Base-by-base conservation (phyloP, 2,888 invertebrate species). In the Conistra vaccinii region DNA sequence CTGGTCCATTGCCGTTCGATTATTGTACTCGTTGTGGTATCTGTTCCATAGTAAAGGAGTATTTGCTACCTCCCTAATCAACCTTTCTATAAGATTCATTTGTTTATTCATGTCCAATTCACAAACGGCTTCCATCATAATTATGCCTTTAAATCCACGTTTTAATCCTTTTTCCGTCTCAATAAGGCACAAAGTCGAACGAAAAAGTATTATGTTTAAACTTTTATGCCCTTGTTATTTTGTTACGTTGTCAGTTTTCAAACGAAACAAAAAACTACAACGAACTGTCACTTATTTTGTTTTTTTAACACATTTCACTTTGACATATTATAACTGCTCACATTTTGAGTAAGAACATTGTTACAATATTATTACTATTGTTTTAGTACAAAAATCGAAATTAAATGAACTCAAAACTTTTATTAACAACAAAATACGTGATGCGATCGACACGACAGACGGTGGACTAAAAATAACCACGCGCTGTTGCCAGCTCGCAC, bases 31-130 rank as follows among this genome's bases (percentile, higher is more conserved):
- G 1, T 84, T 81, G 20, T 87, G 68, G 26, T 71, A 78, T 69
- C 76, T 86, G 10, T 90, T 81, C 90, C 90, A 90, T 35, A 90
- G 17, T 17, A 86, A 35, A 5, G 89, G 88, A 12, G 87, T 81
- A 17, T 73, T 83, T 5, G 73, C 76, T 9, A 90, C 87, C 77
- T 89, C 86, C 4, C 23, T 65, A 32, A 90, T 90, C 39, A 90
- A 76, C 0, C 9, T 62, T 67, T 87, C 76, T 57, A 71, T 81
- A 9, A 76, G n/a, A 66, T 69, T 74, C 61, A 71, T 69, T 23
- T 48, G 60, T 39, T 42, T 75, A 29, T 65, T 39, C 57, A 58
- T 3, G 7, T 76, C 62, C 32, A 42, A 51, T 0, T 80, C 57
- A 35, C 32, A 68, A 63, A 58, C n/a, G 0, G 14, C 12, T 45